Conservation (phyloP, 2,888 invertebrate genomes). For the Coecobrya sp. region DNA sequence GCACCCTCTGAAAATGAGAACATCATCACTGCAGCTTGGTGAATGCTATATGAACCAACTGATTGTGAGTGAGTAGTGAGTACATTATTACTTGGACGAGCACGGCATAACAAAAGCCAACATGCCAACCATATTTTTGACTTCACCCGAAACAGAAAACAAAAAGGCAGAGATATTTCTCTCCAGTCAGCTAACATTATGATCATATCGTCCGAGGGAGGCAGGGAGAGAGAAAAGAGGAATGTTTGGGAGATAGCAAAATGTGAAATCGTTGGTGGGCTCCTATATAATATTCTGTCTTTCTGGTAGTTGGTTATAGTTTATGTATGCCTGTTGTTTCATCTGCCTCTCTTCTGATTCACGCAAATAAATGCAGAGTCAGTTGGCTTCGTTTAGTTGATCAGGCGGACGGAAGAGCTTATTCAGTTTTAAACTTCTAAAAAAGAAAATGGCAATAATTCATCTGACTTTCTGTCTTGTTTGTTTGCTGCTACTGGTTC, state of each 20-base stretch:
- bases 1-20: conserved; percentile 16
- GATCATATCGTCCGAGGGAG: background rate
- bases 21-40: background rate
- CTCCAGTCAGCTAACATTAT: background rate
- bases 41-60: background rate
- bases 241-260: background rate
- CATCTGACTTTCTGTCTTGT: conserved; percentile 40
- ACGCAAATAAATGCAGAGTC: conserved; percentile 1
- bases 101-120: conserved; percentile 51
- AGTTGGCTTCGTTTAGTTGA: conserved; percentile 17
- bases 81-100: conserved; percentile 24
- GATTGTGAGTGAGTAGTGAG: conserved; percentile 1
- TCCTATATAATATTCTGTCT: background rate
- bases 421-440: conserved; percentile 51
- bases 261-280: background rate
- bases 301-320: background rate
- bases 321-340: background rate
- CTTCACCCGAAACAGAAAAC: background rate
- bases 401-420: conserved; percentile 28
- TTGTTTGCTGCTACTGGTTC: background rate
- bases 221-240: background rate
- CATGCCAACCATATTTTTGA: background rate
- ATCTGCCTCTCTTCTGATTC: background rate
- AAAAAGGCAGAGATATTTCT: background rate
- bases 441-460: conserved; percentile 72